phyloP scores from a whole-genome alignment of 1,140 invertebrate species.

The Drosophila serrata region DNA sequence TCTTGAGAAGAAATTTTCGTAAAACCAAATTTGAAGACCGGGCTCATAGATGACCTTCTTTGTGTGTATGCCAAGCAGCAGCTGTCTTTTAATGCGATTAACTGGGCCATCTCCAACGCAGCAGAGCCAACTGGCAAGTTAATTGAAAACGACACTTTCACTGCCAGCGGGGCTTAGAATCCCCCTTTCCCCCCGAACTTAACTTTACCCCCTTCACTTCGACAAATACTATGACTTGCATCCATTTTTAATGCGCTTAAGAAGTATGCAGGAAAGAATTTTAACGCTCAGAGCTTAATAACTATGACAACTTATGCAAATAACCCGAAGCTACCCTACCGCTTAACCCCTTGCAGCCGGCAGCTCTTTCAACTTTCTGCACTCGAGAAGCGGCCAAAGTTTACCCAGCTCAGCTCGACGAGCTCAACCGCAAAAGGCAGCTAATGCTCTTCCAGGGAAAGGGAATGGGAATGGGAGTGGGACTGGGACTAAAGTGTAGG shows the following conservation, averaged over 20 bases:
- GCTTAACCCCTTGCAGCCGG: conserved; percentile 26
- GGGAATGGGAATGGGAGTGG: not conserved
- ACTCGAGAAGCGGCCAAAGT: conserved; percentile 41
- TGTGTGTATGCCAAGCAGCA: conserved; percentile 20
- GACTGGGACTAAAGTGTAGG: not conserved
- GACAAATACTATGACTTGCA: conserved; percentile 40
- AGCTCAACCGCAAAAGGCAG: conserved; percentile 74
- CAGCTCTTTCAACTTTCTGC: conserved; percentile 48
- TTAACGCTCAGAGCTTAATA: conserved; percentile 70
- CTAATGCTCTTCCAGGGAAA: conserved; percentile 58
- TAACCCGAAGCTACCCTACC: conserved; percentile 57
- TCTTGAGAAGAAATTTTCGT: conserved; percentile 1
- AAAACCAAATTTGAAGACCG: not conserved
- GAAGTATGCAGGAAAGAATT: conserved; percentile 60
- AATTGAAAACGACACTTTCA: conserved; percentile 62
- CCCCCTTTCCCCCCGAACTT: not conserved
- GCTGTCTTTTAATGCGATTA: conserved; percentile 53
- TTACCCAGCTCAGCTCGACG: conserved; percentile 41
- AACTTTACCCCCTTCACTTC: conserved; percentile 3
- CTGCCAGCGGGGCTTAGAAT: conserved; percentile 21
- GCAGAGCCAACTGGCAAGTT: conserved; percentile 32
- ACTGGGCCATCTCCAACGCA: conserved; percentile 15
- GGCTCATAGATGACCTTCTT: conserved; percentile 4
- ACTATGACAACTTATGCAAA: conserved; percentile 82
- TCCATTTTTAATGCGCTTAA: conserved; percentile 80